phyloP scores from a whole-genome alignment of 1,140 invertebrate genomes.

The Gryllus bimaculatus region DNA sequence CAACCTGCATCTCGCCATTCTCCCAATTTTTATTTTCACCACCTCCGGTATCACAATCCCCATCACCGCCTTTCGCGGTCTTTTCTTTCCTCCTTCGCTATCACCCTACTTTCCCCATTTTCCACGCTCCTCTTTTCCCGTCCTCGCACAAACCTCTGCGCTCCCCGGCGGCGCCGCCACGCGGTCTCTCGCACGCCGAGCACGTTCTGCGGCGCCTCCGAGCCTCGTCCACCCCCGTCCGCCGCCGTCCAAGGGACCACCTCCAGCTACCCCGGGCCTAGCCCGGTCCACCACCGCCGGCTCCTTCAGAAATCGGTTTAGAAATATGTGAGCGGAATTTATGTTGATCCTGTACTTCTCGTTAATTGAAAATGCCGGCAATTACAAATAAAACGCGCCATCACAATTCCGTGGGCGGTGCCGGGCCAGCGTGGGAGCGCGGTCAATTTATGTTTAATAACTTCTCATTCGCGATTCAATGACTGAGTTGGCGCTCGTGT shows the following conservation, averaged over 20 bases:
- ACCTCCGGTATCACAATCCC: neutral
- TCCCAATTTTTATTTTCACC: neutral
- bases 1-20: neutral
- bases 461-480: neutral
- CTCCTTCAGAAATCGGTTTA: neutral
- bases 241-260: neutral
- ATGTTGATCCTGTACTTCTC: neutral
- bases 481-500: no score
- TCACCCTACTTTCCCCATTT: neutral
- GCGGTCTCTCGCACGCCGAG: no score
- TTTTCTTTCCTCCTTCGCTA: neutral
- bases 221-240: no score
- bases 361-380: conserved; percentile 1
- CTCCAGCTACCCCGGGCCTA: neutral
- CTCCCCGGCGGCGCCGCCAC: no score
- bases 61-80: neutral
- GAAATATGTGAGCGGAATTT: neutral
- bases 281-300: neutral
- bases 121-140: no score
- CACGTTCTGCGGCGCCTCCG: no score
- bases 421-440: neutral
- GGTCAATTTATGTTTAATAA: neutral
- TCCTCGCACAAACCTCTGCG: no score
- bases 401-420: neutral
- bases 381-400: neutral